These are phyloP conservation scores for Pegoplata infirma DNA, from an alignment of 2,888 invertebrate genomes.

Conservation along the genomic window DNA sequence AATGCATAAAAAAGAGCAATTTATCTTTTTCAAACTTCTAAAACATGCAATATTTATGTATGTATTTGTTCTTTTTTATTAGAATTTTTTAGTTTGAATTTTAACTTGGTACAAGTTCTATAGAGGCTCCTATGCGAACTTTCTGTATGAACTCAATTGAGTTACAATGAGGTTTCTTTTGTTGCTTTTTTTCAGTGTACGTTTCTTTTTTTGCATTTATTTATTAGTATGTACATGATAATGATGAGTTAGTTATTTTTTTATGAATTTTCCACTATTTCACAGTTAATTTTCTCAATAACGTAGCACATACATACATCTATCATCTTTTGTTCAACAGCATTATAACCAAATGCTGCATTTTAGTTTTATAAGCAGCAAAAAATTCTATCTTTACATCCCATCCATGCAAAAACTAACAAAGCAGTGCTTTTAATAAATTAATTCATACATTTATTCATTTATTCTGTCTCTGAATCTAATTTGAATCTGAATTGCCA, in stretches of 20 bases:
- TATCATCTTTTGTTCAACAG: slow-evolving; percentile 46
- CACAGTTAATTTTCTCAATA: slow-evolving; percentile 58
- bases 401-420: neutral
- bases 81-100: neutral
- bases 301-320: too few relatives aligned
- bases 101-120: neutral
- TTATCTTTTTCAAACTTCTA: neutral
- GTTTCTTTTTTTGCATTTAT: slow-evolving; percentile 21
- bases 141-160: slow-evolving; percentile 47
- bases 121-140: slow-evolving; percentile 30
- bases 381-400: slow-evolving; percentile 10
- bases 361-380: slow-evolving; percentile 17
- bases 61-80: neutral
- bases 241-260: slow-evolving; percentile 37
- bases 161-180: slow-evolving; percentile 37
- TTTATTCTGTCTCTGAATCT: too few relatives aligned
- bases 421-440: neutral
- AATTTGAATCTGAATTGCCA: too few relatives aligned
- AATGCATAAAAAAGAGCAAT: neutral
- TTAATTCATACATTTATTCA: too few relatives aligned
- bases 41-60: neutral
- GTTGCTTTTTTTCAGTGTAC: slow-evolving; percentile 33
- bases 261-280: slow-evolving; percentile 41
- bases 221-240: slow-evolving; percentile 53
- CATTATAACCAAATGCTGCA: slow-evolving; percentile 53